A percentile compares a stretch with the other conserved stretches of the same genome.
phyloP scores from a whole-genome alignment of 1,140 invertebrate genomes.

The Bicyclus anynana region DNA sequence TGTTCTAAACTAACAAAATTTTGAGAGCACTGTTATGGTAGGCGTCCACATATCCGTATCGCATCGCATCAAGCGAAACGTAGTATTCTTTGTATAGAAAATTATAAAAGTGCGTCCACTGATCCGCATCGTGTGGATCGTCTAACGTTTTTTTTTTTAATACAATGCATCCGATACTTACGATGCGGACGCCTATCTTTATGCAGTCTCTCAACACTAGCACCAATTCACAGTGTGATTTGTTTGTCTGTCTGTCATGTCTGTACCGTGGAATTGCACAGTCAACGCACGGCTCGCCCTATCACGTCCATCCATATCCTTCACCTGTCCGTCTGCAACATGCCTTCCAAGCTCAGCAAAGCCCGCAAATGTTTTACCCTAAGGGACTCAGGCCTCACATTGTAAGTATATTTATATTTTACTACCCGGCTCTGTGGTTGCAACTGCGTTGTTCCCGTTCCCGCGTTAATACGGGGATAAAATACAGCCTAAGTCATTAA shows the following conservation, averaged over 20 bases:
- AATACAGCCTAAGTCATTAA: too few species aligned
- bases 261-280: constrained; percentile 62
- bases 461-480: too few species aligned
- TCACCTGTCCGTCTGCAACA: constrained; percentile 72
- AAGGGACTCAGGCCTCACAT: constrained; percentile 71
- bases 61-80: too few species aligned
- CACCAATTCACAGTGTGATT: constrained; percentile 57
- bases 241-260: constrained; percentile 68
- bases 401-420: constrained; percentile 65
- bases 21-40: background rate
- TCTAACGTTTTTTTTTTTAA: too few species aligned
- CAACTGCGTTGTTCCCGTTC: too few species aligned
- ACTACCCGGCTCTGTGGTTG: too few species aligned
- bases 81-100: too few species aligned
- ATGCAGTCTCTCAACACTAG: constrained; percentile 18
- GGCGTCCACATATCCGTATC: too few species aligned
- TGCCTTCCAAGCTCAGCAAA: constrained; percentile 68
- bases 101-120: too few species aligned
- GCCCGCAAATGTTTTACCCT: constrained; percentile 71
- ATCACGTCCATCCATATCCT: constrained; percentile 74
- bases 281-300: constrained; percentile 68
- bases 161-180: too few species aligned
- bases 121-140: too few species aligned
- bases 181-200: too few species aligned
- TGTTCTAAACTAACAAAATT: background rate